Evolutionary conservation across 1,140 invertebrate species (phyloP).

Genomic region (Cydia amplana): DNA sequence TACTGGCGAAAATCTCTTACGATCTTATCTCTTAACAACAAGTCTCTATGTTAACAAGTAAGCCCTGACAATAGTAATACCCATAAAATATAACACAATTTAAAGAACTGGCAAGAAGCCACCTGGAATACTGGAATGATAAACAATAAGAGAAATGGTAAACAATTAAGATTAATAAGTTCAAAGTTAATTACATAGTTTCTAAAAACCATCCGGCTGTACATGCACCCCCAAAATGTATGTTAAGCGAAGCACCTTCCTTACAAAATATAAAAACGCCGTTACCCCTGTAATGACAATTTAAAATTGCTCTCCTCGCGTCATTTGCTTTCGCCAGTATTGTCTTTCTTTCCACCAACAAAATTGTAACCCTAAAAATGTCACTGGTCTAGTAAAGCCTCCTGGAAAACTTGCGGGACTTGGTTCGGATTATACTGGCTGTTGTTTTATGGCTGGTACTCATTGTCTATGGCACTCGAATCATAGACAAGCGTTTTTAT

Average conservation of each 20-base stretch:
- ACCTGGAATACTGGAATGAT: too few relatives aligned
- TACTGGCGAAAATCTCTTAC: too few relatives aligned
- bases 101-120: too few relatives aligned
- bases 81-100: too few relatives aligned
- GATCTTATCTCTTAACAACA: too few relatives aligned
- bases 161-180: too few relatives aligned
- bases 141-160: too few relatives aligned
- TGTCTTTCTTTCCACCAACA: slow-evolving; percentile 53
- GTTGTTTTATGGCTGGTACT: slow-evolving; percentile 57
- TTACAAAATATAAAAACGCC: slow-evolving; percentile 59
- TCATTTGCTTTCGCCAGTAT: slow-evolving; percentile 64
- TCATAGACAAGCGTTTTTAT: slow-evolving; percentile 72
- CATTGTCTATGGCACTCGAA: slow-evolving; percentile 64
- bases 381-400: neutral
- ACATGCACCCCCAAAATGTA: slow-evolving; percentile 47
- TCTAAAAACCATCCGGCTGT: slow-evolving; percentile 40
- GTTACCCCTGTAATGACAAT: slow-evolving; percentile 68
- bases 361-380: slow-evolving; percentile 36
- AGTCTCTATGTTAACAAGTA: too few relatives aligned
- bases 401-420: neutral
- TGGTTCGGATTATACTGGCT: slow-evolving; percentile 42
- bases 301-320: slow-evolving; percentile 56
- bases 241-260: slow-evolving; percentile 54
- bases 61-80: too few relatives aligned
- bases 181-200: neutral